A percentile compares a stretch with the other conserved stretches of the same genome.
Conservation (phyloP, 2,888 invertebrate species). For the Augochlorella aurata region DNA sequence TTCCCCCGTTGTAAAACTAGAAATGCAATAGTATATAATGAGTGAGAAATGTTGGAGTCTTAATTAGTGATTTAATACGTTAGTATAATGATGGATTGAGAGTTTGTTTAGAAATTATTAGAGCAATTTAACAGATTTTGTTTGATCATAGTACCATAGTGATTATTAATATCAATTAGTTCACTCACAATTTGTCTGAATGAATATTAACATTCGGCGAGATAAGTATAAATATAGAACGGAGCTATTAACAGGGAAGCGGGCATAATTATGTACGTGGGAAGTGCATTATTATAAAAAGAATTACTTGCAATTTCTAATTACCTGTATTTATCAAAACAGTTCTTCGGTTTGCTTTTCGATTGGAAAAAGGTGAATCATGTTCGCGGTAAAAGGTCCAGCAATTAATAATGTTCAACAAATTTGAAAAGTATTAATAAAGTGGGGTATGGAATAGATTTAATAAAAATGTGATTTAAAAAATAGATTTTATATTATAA, state of each 20-base stretch:
- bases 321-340: not conserved
- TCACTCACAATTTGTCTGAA: not conserved
- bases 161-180: constrained; percentile 6
- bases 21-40: constrained; percentile 13
- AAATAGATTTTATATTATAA: too few species aligned
- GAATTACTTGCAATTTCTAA: not conserved
- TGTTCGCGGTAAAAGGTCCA: not conserved
- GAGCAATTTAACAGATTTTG: constrained; percentile 13
- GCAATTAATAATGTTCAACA: not conserved
- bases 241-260: not conserved
- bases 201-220: constrained; percentile 2
- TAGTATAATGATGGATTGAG: not conserved
- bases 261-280: not conserved
- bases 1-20: not conserved
- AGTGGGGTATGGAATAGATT: too few species aligned
- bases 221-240: not conserved
- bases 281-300: not conserved
- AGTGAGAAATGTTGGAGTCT: constrained; percentile 10
- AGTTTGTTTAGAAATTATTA: not conserved
- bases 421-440: not conserved
- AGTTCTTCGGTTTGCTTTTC: not conserved
- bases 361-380: not conserved
- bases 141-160: not conserved
- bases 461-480: too few species aligned
- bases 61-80: constrained; percentile 20